Base-by-base conservation (phyloP, 2,113 vertebrate genomes). In the Oostethus manadensis region DNA sequence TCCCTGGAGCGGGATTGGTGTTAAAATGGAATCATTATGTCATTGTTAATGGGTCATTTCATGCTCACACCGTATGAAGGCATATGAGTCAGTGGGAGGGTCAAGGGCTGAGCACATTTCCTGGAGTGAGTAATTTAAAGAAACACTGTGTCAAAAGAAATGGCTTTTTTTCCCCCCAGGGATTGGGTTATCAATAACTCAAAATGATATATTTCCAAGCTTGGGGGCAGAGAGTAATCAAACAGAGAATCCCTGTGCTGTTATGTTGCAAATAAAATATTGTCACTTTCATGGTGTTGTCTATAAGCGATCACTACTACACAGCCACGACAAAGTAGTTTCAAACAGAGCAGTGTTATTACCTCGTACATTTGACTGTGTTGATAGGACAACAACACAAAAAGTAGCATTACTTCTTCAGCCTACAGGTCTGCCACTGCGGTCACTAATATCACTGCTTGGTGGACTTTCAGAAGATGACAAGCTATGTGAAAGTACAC, bases 11-110 rank as follows among this genome's bases (percentile, higher is more conserved):
- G 60, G 29, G 45, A 3, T 29, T 29, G 51, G 58, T 51, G 44
- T 60, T 21, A 46, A 61, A 69, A 74, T 53, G 65, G 20, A 23
- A 50, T 9, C 35, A 10, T 1, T 64, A 14, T 54, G 51, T 68
- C 60, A 42, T 42, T 58, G 20, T 67, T 50, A 60, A 33, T n/a
- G 33, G 10, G 43, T 62, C 42, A 20, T 59, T 16, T 55, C 26
- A n/a, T 7, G 26, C 35, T 45, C 21, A 49, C 17, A 51, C 22
- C 4, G 5, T 55, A 38, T 42, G n/a, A 40, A 62, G 26, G 38
- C 38, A 26, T 53, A 20, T 48, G n/a, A 43, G 10, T 18, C 16
- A 46, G 35, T 22, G 33, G 29, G 38, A 51, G 35, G 62, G 66
- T 61, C 63, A 62, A 60, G 14, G 50, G 53, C 6, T 60, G 22